Conservation (phyloP, 37 sponge, comb jelly and placozoan species). For the Halisarca cf. caerulea region DNA sequence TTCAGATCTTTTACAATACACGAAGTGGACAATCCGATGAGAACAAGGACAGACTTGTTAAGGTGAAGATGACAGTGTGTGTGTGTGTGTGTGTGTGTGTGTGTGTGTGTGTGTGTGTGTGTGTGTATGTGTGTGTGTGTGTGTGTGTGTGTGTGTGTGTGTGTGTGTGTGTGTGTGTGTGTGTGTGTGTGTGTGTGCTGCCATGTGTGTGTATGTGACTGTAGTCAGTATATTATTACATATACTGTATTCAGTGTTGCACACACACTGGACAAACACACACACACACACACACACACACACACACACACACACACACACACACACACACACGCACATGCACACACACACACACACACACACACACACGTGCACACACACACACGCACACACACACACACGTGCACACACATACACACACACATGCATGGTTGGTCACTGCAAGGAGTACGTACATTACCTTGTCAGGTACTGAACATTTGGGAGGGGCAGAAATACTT, state of each 20-base stretch:
- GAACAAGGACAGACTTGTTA: slow-evolving; percentile 51
- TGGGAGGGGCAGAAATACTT: slow-evolving; percentile 86
- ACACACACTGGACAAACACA: no score
- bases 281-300: no score
- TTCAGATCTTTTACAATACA: slow-evolving; percentile 78
- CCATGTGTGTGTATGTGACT: not conserved
- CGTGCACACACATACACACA: no score
- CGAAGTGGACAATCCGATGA: slow-evolving; percentile 18
- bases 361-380: no score
- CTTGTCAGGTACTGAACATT: slow-evolving; percentile 76
- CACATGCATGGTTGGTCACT: not conserved
- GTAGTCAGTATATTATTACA: no score
- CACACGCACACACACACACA: no score
- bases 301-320: no score
- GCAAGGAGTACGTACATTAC: not conserved
- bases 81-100: not conserved
- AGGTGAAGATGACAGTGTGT: slow-evolving; percentile 43
- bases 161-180: not conserved
- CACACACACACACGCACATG: no score
- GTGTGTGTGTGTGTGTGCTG: no score
- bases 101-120: not conserved
- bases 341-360: no score
- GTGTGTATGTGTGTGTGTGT: slow-evolving; percentile 22
- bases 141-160: not conserved
- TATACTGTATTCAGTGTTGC: no score